Evolutionary conservation across 1,140 invertebrate genomes (phyloP).

Genomic region (Wasmannia auropunctata): DNA sequence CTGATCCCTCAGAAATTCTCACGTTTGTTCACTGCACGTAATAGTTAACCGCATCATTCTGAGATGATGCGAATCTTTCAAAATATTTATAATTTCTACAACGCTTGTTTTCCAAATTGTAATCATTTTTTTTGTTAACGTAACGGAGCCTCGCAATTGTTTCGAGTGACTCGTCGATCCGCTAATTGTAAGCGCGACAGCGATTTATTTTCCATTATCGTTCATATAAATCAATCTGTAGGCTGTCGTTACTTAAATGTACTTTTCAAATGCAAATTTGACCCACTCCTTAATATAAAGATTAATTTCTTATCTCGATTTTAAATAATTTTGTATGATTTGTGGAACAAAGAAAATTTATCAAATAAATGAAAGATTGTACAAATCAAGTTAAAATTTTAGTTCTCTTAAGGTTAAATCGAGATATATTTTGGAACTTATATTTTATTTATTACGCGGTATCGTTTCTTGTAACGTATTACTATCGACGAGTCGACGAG

Average conservation of each 20-base stretch:
- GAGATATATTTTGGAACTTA: neutral
- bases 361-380: neutral
- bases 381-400: neutral
- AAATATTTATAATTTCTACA: constrained; percentile 47
- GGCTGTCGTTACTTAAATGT: neutral
- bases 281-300: neutral
- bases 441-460: neutral
- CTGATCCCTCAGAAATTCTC: constrained; percentile 57
- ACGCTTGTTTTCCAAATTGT: neutral
- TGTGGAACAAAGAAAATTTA: neutral
- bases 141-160: constrained; percentile 39
- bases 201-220: constrained; percentile 46
- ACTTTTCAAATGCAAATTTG: neutral
- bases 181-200: constrained; percentile 1
- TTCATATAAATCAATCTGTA: constrained; percentile 36
- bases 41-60: constrained; percentile 31
- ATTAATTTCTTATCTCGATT: neutral
- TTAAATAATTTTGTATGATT: neutral
- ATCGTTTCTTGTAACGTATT: neutral
- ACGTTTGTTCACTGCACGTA: constrained; percentile 50
- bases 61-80: constrained; percentile 25
- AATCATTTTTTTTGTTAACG: constrained; percentile 3
- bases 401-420: neutral
- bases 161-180: constrained; percentile 14
- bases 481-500: neutral